Base-by-base conservation (phyloP, 2,888 invertebrate species). In the Tetheella fluctuosa region DNA sequence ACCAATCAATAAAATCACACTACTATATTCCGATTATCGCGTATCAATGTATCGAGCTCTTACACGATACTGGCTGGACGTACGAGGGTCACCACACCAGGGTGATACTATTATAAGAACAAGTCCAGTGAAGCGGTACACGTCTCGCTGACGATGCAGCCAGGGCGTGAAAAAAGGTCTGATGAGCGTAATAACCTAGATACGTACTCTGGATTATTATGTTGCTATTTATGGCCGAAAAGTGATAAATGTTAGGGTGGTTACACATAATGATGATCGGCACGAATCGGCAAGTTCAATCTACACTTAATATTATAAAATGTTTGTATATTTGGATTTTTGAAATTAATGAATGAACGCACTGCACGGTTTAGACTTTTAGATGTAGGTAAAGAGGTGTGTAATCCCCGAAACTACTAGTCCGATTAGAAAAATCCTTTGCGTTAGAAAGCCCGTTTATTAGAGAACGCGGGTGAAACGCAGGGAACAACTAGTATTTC, bases 151-250 rank as follows among this genome's bases (percentile, higher is more conserved):
- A 71, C 70, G 74, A 77, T 76, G 77, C 80, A 81, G 77, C 66
- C 80, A 75, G 76, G 71, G 84, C 85, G 87, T 88, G 84, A 85
- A 85, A 82, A 83, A 82, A 79, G 75, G 71, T 75, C 69, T 76
- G 75, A 70, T 76, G 79, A 79, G 82, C 87, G 78, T 84, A 79
- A 85, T 84, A 85, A 83, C 84, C 85, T 80, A 85, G 72, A 84
- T 84, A 72, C 72, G 68, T 72, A 64, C 57, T 61, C 54, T 55
- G 28, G 15, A 23, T 53, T 25, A 23, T 53, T 25, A 23, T 25
- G 25, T 4, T 4, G 53, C 23, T 25, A 53, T 69, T 53, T 64
- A 68, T 66, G 59, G 57, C 12, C 58, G 71, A 23, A 64, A 59
- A 23, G 30, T 28, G 30, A 28, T 30, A n/a, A 52, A n/a, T 30